Conservation (phyloP, 2,888 invertebrate species). For the Ceramica pisi region DNA sequence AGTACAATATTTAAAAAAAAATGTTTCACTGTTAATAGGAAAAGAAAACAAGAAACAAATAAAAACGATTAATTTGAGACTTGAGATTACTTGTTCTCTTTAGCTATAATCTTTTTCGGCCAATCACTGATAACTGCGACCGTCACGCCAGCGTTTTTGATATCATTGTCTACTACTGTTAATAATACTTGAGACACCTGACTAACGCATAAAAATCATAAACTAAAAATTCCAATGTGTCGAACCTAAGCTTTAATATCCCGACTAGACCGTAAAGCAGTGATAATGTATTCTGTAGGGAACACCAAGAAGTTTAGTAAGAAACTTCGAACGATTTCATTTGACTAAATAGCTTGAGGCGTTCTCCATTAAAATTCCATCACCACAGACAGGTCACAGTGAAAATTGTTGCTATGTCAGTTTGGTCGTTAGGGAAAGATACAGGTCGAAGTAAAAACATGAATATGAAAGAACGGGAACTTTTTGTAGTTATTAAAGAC, state of each 20-base stretch:
- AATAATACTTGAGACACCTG: neutral
- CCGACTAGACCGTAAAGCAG: neutral
- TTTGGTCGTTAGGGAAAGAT: constrained; percentile 24
- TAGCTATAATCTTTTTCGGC: neutral
- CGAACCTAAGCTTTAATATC: neutral
- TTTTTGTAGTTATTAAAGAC: neutral
- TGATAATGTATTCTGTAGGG: constrained; percentile 32
- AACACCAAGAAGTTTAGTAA: constrained; percentile 44
- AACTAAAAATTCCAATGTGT: neutral
- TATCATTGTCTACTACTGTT: neutral
- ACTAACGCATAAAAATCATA: neutral
- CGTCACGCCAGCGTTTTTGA: neutral
- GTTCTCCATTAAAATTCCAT: constrained; percentile 62
- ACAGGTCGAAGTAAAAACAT: neutral
- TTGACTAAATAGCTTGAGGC: constrained; percentile 58
- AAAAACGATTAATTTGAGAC: no score
- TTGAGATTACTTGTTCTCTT: no score
- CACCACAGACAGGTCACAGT: constrained; percentile 33
- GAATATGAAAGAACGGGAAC: neutral
- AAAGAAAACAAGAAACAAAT: no score
- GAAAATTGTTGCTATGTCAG: constrained; percentile 36
- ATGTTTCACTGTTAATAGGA: no score
- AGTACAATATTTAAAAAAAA: no score
- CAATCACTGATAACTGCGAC: neutral
- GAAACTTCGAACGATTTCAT: constrained; percentile 49